Base-by-base conservation (phyloP, 1,140 invertebrate genomes). In the Alviniconcha marisindica region DNA sequence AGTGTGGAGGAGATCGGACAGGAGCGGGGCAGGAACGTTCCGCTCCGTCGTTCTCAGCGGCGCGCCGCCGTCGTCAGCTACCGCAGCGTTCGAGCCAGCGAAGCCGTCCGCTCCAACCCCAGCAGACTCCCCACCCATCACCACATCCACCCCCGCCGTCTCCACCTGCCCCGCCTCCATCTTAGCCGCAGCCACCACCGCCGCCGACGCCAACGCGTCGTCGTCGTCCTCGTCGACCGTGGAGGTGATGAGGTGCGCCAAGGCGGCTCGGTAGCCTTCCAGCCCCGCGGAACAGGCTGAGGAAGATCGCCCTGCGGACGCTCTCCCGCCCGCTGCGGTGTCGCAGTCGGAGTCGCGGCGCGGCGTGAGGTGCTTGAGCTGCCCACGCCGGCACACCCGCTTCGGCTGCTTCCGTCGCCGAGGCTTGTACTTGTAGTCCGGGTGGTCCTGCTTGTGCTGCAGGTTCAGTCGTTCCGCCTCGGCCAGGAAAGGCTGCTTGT, bases 381-480 rank as follows among this genome's bases (percentile, higher is more conserved):
- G 24, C 21, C 77, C 54, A 7, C 78, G 74, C 38, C 81, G 54
- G 73, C 83, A 84, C 12, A 84, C 80, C 18, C 83, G 51, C 74
- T 91, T 91, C 15, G 87, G 85, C 63, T 87, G 82, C 82, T 93
- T 93, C 80, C 93, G 94, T 66, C 95, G 88, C 60, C 95, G 89
- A 2, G 95, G 95, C 77, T 95, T 89, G 93, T 99, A 99, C 93
- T 99, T 99, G 94, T 99, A 99, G 91, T 99, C 98, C 0, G 98
- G 98, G 92, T 99, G 98, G 91, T 99, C 98, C 92, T 99, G 98
- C 98, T 99, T 99, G 94, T 99, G 98, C 14, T 99, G 96, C 0
- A 97, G 97, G 24, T 98, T 94, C 84, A 99, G 94, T 87, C 98
- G 95, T 94, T 99, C 99, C 31, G 99, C 99, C 92, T 99, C 98